A percentile compares a stretch with the other conserved stretches of the same genome.
These are phyloP conservation scores for Anabas testudineus DNA, from an alignment of 2,797 vertebrate species.

Conservation along the genomic window DNA sequence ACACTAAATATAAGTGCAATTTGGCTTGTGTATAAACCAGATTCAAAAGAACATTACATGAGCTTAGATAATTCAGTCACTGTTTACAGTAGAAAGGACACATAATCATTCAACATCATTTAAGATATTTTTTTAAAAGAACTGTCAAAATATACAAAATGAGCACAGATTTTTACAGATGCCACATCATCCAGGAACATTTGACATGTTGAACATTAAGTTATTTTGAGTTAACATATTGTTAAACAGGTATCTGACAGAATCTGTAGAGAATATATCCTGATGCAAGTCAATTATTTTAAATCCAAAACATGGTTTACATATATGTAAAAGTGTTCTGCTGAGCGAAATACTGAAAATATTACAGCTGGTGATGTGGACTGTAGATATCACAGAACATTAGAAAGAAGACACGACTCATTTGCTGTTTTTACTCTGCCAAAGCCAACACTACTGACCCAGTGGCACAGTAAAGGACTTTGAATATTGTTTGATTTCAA, in stretches of 20 bases:
- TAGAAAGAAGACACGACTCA: conserved; percentile 74
- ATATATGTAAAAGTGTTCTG: background rate
- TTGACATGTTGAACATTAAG: background rate
- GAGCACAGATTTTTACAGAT: background rate
- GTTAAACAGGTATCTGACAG: no score
- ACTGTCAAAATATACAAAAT: background rate
- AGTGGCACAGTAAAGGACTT: conserved; percentile 58
- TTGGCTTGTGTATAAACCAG: background rate
- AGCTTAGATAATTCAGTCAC: no score
- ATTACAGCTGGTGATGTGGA: conserved; percentile 83
- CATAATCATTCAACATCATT: background rate
- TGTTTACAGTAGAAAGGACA: no score
- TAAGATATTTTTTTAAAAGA: no score
- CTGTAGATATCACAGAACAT: conserved; percentile 85
- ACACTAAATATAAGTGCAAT: background rate
- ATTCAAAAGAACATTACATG: no score
- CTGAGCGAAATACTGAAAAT: conserved; percentile 67
- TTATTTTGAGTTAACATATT: background rate
- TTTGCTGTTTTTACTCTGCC: conserved; percentile 84
- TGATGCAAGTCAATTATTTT: no score
- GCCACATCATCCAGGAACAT: background rate
- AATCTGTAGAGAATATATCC: no score
- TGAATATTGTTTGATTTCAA: conserved; percentile 28
- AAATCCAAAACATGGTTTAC: no score
- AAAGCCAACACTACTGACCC: conserved; percentile 88